Evolutionary conservation across 2,888 invertebrate genomes (phyloP).

Genomic region (Agriotes lineatus): DNA sequence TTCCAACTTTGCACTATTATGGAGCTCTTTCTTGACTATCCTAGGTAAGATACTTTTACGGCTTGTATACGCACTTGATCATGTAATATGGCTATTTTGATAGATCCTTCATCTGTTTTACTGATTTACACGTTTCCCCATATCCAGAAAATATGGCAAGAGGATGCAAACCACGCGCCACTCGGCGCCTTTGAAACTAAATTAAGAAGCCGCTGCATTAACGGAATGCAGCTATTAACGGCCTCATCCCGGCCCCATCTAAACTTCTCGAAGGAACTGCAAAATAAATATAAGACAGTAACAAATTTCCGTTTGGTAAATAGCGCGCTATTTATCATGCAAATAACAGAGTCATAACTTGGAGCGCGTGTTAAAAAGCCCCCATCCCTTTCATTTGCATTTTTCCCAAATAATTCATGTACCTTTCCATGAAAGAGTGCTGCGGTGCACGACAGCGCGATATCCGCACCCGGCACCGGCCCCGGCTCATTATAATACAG

Average conservation of each 20-base stretch:
- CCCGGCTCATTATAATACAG: slow-evolving; percentile 47
- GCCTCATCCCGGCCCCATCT: slow-evolving; percentile 18
- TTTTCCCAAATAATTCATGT: slow-evolving; percentile 56
- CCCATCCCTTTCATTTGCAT: slow-evolving; percentile 52
- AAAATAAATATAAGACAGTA: slow-evolving; percentile 50
- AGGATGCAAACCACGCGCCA: no score
- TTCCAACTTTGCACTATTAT: no score
- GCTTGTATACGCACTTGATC: no score
- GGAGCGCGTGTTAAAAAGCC: slow-evolving; percentile 50
- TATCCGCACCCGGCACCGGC: slow-evolving; percentile 53
- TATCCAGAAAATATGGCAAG: no score
- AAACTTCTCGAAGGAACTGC: slow-evolving; percentile 33
- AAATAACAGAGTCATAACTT: slow-evolving; percentile 54
- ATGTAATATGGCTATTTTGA: no score
- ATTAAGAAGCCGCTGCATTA: no score
- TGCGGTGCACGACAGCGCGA: slow-evolving; percentile 51
- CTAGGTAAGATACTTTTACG: no score
- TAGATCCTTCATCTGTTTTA: no score
- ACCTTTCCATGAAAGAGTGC: slow-evolving; percentile 51
- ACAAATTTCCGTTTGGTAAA: slow-evolving; percentile 56
- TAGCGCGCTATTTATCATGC: slow-evolving; percentile 54
- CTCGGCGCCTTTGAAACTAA: no score
- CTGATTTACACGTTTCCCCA: no score
- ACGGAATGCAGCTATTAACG: slow-evolving; percentile 23
- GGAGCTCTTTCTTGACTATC: no score